phyloP scores from a whole-genome alignment of 2,888 invertebrate species.

The Stenurella melanura region DNA sequence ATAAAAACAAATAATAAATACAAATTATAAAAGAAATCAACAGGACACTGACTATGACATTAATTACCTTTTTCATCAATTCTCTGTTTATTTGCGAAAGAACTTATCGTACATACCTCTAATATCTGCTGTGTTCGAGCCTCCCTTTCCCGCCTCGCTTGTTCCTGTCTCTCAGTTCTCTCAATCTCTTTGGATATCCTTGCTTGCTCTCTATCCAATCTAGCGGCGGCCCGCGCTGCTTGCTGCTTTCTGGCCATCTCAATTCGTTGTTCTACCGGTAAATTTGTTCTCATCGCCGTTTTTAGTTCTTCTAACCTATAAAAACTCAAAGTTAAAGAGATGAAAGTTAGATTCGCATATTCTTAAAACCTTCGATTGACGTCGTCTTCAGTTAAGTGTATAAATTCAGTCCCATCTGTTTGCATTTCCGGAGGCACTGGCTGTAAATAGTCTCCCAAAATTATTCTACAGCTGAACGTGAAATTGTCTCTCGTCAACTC shows the following conservation, averaged over 20 bases:
- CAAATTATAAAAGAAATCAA: neutral
- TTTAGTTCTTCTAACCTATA: conserved; percentile 81
- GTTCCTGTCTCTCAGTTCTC: conserved; percentile 88
- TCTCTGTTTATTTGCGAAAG: neutral
- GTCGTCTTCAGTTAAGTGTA: conserved; percentile 87
- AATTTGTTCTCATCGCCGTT: conserved; percentile 77
- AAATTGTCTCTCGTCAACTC: conserved; percentile 91
- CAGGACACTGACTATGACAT: neutral
- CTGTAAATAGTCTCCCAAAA: conserved; percentile 94
- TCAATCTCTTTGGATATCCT: conserved; percentile 83
- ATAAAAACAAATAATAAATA: neutral
- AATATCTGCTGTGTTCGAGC: conserved; percentile 88
- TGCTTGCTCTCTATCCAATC: conserved; percentile 82
- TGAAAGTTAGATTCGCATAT: neutral
- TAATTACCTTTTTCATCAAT: conserved; percentile 15
- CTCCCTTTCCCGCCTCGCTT: conserved; percentile 87
- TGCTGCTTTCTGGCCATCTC: conserved; percentile 84
- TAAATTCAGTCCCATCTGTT: conserved; percentile 82
- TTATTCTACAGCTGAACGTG: conserved; percentile 91
- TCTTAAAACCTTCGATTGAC: conserved; percentile 81
- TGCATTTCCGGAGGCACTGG: conserved; percentile 79
- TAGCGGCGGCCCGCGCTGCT: conserved; percentile 84
- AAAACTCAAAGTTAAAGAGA: conserved; percentile 9
- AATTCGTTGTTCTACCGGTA: conserved; percentile 85
- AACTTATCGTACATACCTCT: conserved; percentile 79